These are phyloP conservation scores for Lydus trimaculatus DNA, from an alignment of 2,888 invertebrate genomes.

Conservation along the genomic window DNA sequence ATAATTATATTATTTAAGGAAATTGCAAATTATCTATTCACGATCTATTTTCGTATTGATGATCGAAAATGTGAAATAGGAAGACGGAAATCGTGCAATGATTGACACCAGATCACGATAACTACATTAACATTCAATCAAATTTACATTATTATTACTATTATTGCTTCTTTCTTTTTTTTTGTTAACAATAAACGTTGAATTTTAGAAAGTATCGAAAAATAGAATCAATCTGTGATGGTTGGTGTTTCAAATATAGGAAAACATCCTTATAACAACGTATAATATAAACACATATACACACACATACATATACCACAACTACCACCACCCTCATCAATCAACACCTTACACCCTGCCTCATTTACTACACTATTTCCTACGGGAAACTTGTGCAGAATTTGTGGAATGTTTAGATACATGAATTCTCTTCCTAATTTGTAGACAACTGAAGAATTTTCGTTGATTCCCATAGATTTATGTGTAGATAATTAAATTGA, in stretches of 20 bases:
- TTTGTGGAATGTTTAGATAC: not conserved
- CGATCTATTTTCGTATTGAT: not conserved
- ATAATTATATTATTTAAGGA: not conserved
- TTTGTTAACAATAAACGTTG: not conserved
- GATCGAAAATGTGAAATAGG: not conserved
- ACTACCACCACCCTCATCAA: slow-evolving; percentile 21
- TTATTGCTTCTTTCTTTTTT: not conserved
- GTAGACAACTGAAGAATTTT: not conserved
- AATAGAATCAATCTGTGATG: not conserved
- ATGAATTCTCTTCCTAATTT: slow-evolving; percentile 1
- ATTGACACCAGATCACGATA: not conserved
- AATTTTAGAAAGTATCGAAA: not conserved
- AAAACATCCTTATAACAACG: not conserved
- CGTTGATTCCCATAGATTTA: slow-evolving; percentile 2
- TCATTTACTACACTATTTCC: slow-evolving; percentile 25
- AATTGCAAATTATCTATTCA: not conserved
- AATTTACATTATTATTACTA: not conserved
- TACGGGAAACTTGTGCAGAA: not conserved
- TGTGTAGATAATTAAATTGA: not conserved
- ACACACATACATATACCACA: not conserved
- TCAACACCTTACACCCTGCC: slow-evolving; percentile 35
- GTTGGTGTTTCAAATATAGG: not conserved
- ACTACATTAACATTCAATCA: not conserved
- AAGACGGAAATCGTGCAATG: not conserved
- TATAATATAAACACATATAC: not conserved